Conservation (phyloP, 2,888 invertebrate species). For the Argynnis bischoffii region DNA sequence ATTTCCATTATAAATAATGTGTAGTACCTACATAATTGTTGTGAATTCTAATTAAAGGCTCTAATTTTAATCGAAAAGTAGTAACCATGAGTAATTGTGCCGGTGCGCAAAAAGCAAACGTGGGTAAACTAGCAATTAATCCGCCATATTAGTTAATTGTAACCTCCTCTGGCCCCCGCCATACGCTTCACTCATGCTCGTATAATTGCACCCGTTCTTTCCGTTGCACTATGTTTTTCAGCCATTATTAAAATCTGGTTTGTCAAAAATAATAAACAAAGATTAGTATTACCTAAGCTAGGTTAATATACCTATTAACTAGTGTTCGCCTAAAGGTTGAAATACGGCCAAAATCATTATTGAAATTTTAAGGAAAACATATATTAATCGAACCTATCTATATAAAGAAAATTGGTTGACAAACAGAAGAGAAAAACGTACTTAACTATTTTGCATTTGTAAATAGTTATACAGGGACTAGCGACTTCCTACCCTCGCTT, state of each 20-base stretch:
- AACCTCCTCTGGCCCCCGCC: constrained; percentile 42
- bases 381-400: too few relatives aligned
- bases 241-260: constrained; percentile 29
- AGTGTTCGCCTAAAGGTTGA: too few relatives aligned
- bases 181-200: constrained; percentile 48
- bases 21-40: background rate
- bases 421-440: too few relatives aligned
- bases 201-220: constrained; percentile 46
- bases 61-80: constrained; percentile 24
- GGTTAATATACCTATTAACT: too few relatives aligned
- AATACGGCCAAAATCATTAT: too few relatives aligned
- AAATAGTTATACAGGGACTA: too few relatives aligned
- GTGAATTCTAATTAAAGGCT: constrained; percentile 1
- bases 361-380: too few relatives aligned
- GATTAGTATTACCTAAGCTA: too few relatives aligned
- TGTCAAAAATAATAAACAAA: constrained; percentile 1
- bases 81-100: constrained; percentile 27
- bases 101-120: constrained; percentile 41
- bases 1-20: background rate
- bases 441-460: too few relatives aligned
- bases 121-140: constrained; percentile 58
- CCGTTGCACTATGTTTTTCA: constrained; percentile 29
- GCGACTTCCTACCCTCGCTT: too few relatives aligned
- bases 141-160: constrained; percentile 71
- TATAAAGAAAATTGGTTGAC: too few relatives aligned